Base-by-base conservation (phyloP, 2,888 invertebrate genomes). In the Spilarctia lutea region DNA sequence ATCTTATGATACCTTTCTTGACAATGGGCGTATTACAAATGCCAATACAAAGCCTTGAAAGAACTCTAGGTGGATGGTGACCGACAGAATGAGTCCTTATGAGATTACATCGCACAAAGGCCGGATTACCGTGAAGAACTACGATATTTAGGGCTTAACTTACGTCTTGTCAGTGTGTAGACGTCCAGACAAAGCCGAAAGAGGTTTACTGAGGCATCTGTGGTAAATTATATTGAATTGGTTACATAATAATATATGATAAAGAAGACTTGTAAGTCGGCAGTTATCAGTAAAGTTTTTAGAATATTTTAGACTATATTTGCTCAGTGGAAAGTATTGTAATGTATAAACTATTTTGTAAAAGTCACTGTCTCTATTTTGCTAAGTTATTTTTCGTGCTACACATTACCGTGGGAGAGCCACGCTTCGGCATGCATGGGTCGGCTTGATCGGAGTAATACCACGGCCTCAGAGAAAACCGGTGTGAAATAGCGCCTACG, bases 31-130 rank as follows among this genome's bases (percentile, higher is more conserved):
- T 85, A 93, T 92, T 93, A 94, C 84, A 85, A 90, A 94, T 95
- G 93, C 94, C 94, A 93, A 93, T 94, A 95, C 91, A 94, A 95
- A 95, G 92, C 92, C 91, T 76, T 71, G 83, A 86, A 87, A 90
- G 89, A 87, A 87, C 86, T 83, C 83, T 84, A 86, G 88, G 88
- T 86, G 86, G 82, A 83, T 79, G 86, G 83, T 86, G 89, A 88
- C 84, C 84, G 91, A 86, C 90, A 88, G 90, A 92, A 92, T 91
- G 91, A 92, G 90, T 86, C 88, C 85, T 84, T 83, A 79, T 72
- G 87, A 88, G 91, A 94, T 94, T 94, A 94, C 91, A 69, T 76
- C 77, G 80, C 87, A 95, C 94, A 94, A 94, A 94, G 92, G 91
- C 87, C 76, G 91, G 91, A 93, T 94, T 94, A 92, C 81, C 83